Conservation (phyloP, 1,140 invertebrate genomes). For the Ceratina japonica region DNA sequence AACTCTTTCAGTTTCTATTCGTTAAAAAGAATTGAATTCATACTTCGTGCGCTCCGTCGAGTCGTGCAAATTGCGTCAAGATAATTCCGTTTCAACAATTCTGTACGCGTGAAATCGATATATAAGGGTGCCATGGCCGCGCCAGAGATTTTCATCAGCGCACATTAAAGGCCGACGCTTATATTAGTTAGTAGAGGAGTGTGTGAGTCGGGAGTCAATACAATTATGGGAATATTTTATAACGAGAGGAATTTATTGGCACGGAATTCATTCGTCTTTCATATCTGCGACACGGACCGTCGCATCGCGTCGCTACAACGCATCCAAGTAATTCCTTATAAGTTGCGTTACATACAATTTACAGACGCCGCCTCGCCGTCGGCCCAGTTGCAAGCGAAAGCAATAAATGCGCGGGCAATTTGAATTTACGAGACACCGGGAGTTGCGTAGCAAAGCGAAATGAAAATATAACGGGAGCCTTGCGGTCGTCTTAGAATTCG, state of each 20-base stretch:
- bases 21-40: too few relatives aligned
- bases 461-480: conserved; percentile 22
- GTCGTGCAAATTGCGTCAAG: too few relatives aligned
- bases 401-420: conserved; percentile 12
- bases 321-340: background rate
- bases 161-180: conserved; percentile 26
- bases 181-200: conserved; percentile 5
- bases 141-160: conserved; percentile 52
- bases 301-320: background rate
- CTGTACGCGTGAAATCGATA: conserved; percentile 25
- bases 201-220: conserved; percentile 25
- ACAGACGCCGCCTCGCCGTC: background rate
- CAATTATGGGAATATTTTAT: conserved; percentile 53
- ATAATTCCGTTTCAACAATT: conserved; percentile 22
- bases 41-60: too few relatives aligned
- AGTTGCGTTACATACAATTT: background rate
- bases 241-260: conserved; percentile 47
- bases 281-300: background rate
- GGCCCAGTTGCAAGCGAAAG: background rate
- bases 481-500: background rate
- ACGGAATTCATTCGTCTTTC: conserved; percentile 50
- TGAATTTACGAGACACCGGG: conserved; percentile 14
- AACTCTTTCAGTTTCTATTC: background rate
- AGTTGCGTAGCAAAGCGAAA: background rate
- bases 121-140: conserved; percentile 33